phyloP scores from a whole-genome alignment of 2,113 vertebrate genomes.

The Spermophilus dauricus region DNA sequence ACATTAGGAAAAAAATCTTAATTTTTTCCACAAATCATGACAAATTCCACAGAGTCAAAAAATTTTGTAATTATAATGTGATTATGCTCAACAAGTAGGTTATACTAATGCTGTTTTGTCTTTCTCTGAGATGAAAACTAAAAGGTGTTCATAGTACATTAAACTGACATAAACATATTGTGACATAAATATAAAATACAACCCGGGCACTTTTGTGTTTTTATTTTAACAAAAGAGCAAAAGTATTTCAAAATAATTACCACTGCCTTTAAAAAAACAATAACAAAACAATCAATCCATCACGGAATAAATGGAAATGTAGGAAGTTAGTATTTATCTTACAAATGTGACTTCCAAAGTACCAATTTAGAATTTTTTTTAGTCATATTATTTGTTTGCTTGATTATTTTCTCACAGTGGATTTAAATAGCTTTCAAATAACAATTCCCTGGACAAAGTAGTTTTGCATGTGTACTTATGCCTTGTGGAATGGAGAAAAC shows the following conservation, averaged over 20 bases:
- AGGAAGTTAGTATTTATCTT: background rate
- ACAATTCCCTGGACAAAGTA: background rate
- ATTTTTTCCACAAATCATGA: constrained; percentile 36
- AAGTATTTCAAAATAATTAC: constrained; percentile 1
- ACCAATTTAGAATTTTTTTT: constrained; percentile 44
- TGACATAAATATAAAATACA: constrained; percentile 32
- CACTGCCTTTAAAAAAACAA: background rate
- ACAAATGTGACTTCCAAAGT: background rate
- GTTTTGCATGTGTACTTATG: constrained; percentile 47
- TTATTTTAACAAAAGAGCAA: constrained; percentile 41
- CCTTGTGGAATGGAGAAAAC: constrained; percentile 44
- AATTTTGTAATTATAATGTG: background rate
- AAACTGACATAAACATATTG: background rate
- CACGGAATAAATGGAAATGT: constrained; percentile 40
- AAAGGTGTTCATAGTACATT: constrained; percentile 32
- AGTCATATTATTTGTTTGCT: background rate
- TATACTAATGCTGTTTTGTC: background rate
- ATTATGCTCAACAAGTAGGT: background rate
- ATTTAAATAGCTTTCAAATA: constrained; percentile 67
- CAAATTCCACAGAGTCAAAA: constrained; percentile 12
- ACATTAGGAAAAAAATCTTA: background rate
- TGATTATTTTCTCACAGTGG: constrained; percentile 37
- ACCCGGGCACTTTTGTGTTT: background rate
- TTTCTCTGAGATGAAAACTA: constrained; percentile 9
- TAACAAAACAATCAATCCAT: background rate